Base-by-base conservation (phyloP, 2,113 vertebrate species). In the Lepus timidus region DNA sequence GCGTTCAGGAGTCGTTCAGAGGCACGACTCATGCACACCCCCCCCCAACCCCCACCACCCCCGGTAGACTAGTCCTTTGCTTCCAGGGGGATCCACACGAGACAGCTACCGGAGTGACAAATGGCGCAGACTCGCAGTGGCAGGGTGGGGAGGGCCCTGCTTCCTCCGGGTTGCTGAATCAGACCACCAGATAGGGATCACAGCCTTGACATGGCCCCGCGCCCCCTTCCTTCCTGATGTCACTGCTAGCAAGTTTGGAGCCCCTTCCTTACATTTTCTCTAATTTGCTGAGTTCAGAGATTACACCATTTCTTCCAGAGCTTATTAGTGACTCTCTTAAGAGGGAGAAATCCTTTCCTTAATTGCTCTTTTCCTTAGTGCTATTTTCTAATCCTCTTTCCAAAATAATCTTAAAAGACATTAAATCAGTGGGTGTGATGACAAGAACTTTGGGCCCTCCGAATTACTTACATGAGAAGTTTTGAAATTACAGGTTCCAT, bases 401-500 rank as follows among this genome's bases (percentile, higher is more conserved):
- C 55, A 92, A 79, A 94, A 83, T 89, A 75, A 75, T 68, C 39
- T 78, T 81, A 55, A 82, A 71, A 58, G 27, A 49, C 36, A n/a
- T 36, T 58, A 78, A 67, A 65, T 93, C 39, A 80, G n/a, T 78
- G 16, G 7, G 23, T 62, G 27, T 75, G 52, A 67, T 0, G 12
- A 74, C 58, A 82, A 58, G 36, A 84, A 73, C 70, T 68, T 83
- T 9, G n/a, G 36, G n/a, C 75, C 62, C 49, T n/a, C 39, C 17
- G 9, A 44, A 5, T 70, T 95, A 73, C 76, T 88, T 74, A 58
- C 62, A 88, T 17, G 71, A 71, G 36, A 25, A 51, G 27, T 44
- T 95, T 85, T 44, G 51, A 91, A 55, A 73, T 85, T 86, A 84
- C 23, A 75, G 19, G 89, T 95, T 79, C 79, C 39, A 89, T 79